Evolutionary conservation across 2,113 vertebrate genomes (phyloP), one percentile per base, ranked within the genome.

Genomic region (Telmatochromis sp.): DNA sequence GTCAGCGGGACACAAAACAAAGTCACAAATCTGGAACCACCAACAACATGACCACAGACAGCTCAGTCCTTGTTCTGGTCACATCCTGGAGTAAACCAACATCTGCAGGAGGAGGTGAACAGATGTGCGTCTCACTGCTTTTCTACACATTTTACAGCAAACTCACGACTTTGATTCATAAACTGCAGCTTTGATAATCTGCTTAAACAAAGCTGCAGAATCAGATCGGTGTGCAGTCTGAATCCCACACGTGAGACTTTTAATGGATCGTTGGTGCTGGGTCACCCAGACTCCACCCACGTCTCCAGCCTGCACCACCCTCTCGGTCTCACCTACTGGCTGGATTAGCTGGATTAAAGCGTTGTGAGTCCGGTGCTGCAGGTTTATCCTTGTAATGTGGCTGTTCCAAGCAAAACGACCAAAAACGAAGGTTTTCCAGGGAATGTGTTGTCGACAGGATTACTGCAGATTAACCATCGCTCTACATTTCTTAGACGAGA

Each of bases 211-310:
- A 81, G 51, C 35, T 21, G 57, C 37, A 53, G 23, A 0, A 75
- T 60, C 15, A 55, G 23, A 11, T 58, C 7, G 15, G 40, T 7
- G 33, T 35, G 28, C 35, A 4, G 42, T 47, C 17, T 33, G 21
- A 82, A 87, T 79, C 63, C 82, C 81, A 26, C 14, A 47, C n/a
- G 63, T 28, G 28, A 28, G 37, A 82, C 45, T 42, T 55, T 81
- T 42, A n/a, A 0, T 23, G n/a, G 3, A 3, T 2, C n/a, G 8
- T 23, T 8, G 13, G 14, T 35, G 50, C 8, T 21, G 85, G 83
- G 63, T 85, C 63, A 65, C 40, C 28, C 6, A 65, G 40, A 65
- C 45, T 35, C 60, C 65, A 79, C 31, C 85, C 65, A 28, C 14
- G 3, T 28, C 23, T 58, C 60, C 89, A 17, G 78, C 37, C 75